Evolutionary conservation across 2,888 invertebrate genomes (phyloP), one percentile per base, ranked within the genome.

Genomic region (Ornithoptera priamus): DNA sequence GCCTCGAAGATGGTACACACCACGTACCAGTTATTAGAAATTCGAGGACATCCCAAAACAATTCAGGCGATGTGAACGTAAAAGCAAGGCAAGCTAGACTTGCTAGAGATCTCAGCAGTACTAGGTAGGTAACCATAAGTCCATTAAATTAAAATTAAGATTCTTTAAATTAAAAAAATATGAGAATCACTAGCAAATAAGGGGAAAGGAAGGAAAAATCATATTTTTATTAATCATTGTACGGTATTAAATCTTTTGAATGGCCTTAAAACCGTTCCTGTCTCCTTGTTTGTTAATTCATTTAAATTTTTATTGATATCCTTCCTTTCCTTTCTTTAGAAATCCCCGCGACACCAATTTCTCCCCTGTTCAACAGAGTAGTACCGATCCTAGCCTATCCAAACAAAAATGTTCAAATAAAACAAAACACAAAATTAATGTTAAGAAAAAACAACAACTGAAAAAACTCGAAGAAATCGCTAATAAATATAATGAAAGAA

Each of bases 271-370:
- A 73, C 75, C 77, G 77, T 86, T 92, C 92, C 92, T 91, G 85
- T 86, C 92, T 92, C 92, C 92, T 92, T 92, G 87, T 92, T 92
- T 92, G 90, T 85, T 77, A 73, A 76, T 66, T 75, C 69, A 64
- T 71, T 71, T 72, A 64, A 70, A 64, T 71, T 72, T 67, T 73
- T 71, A 75, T 79, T 81, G 78, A 68, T 71, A 75, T 75, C 89
- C 90, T 89, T 90, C 91, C 91, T 92, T 90, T 90, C 89, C 91
- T 81, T 84, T 88, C 82, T 81, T 63, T 91, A 92, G 92, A 87
- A 81, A 80, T 74, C 72, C 76, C 74, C 84, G 86, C 85, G 85
- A 86, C 73, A 75, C 84, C 76, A 77, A 78, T 70, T 77, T 79
- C 72, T 74, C 83, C 73, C 75, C 80, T 71, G 73, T 82, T 75